phyloP scores from a whole-genome alignment of 2,113 vertebrate genomes.

The Candoia aspera region DNA sequence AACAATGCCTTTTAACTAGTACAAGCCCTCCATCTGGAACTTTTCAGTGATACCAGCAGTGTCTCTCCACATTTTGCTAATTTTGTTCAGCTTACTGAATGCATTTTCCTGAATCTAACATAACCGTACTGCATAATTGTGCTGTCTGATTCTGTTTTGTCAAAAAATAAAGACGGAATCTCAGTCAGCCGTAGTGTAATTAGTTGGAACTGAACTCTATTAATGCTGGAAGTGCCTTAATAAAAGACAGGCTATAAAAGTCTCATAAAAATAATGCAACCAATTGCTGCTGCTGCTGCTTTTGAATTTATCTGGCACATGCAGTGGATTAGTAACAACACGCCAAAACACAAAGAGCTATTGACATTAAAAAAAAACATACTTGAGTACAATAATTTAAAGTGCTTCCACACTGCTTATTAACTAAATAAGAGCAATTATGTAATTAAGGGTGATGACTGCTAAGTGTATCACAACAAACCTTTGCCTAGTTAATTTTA shows the following conservation, averaged over 20 bases:
- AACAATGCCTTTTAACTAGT: neutral
- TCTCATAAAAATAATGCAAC: slow-evolving; percentile 31
- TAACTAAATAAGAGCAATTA: slow-evolving; percentile 32
- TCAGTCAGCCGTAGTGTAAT: slow-evolving; percentile 7
- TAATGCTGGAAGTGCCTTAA: slow-evolving; percentile 28
- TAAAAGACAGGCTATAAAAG: slow-evolving; percentile 36
- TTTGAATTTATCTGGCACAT: slow-evolving; percentile 32
- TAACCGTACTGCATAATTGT: neutral
- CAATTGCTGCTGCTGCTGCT: slow-evolving; percentile 13
- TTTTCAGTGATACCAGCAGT: neutral
- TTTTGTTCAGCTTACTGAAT: neutral
- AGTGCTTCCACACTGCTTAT: slow-evolving; percentile 23
- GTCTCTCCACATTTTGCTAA: neutral
- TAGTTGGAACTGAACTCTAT: neutral
- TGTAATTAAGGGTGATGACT: slow-evolving; percentile 38
- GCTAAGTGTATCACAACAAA: slow-evolving; percentile 39
- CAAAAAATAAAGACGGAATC: neutral
- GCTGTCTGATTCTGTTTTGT: neutral
- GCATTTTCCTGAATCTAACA: neutral
- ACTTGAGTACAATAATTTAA: slow-evolving; percentile 22
- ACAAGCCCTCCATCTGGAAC: neutral
- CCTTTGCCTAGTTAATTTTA: slow-evolving; percentile 45
- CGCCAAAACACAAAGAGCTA: slow-evolving; percentile 44
- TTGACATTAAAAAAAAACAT: slow-evolving; percentile 5
- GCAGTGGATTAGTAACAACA: slow-evolving; percentile 38